Base-by-base conservation (phyloP, 2,797 vertebrate genomes). In the Onychomys arenicola region DNA sequence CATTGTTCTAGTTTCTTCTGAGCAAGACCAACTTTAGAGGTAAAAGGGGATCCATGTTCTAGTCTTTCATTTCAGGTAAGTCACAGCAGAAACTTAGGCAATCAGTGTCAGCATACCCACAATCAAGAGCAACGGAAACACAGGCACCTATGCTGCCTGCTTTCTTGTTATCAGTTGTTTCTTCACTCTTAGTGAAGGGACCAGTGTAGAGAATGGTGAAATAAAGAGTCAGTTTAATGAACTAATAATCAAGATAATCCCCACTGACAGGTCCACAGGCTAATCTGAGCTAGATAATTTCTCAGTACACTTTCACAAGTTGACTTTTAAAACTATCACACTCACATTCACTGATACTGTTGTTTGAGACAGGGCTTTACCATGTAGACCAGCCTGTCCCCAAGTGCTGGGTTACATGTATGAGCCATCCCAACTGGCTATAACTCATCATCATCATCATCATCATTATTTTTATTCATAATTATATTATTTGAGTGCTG, bases 131-230 rank as follows among this genome's bases (percentile, higher is more conserved):
- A 37, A 21, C 27, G 19, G 21, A n/a, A 69, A 13, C 46, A 0
- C 34, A 52, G 6, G 23, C 7, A 16, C 6, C 8, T 1, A 10
- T 27, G 4, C 4, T 55, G 1, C 23, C 46, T 37, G 14, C 6
- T 55, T 29, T 14, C 29, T 80, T 34, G 27, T 3, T 21, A 77
- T n/a, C 2, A 3, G 29, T 9, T 80, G 32, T 16, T 86, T 3
- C 46, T 71, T 86, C 65, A 27, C 34, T n/a, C 46, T 67, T 25
- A 37, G 5, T 9, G 37, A 46, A 17, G 34, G 1, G 12, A 7
- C 12, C 23, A n/a, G 4, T 37, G 7, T 11, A 37, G 23, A 21
- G 46, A 69, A 86, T 9, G 23, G 23, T 55, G 13, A 13, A n/a
- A 37, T 71, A 5, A 5, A 71, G 4, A 10, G 4, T n/a, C 46